These are phyloP conservation scores for Lochmaea crataegi DNA, from an alignment of 2,888 invertebrate genomes.

Conservation along the genomic window DNA sequence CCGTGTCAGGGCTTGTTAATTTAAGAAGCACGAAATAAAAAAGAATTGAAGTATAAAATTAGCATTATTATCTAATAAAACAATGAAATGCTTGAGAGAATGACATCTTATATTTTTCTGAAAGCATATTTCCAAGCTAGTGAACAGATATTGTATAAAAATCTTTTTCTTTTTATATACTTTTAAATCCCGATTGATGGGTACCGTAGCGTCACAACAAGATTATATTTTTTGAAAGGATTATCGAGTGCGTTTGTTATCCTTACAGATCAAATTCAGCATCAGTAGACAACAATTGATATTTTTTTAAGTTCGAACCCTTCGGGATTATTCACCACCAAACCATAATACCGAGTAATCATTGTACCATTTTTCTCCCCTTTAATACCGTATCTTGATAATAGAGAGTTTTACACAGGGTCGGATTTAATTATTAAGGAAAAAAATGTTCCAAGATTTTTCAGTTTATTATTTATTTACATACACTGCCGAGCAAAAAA, in stretches of 20 bases:
- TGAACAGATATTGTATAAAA: not conserved
- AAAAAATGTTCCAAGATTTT: no score
- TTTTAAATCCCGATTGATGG: conserved; percentile 28
- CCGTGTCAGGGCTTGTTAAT: no score
- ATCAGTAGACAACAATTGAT: conserved; percentile 37
- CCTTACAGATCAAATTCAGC: conserved; percentile 54
- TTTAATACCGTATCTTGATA: conserved; percentile 13
- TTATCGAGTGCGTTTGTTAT: conserved; percentile 53
- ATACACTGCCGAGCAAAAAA: no score
- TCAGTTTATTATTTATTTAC: no score
- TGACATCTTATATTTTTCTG: not conserved
- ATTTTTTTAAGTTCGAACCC: conserved; percentile 28
- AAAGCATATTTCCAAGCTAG: not conserved
- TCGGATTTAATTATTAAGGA: not conserved
- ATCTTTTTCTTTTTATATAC: conserved; percentile 3
- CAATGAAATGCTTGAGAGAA: not conserved
- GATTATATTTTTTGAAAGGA: conserved; percentile 44
- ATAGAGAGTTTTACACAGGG: not conserved
- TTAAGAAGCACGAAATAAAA: no score
- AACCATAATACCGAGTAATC: conserved; percentile 32
- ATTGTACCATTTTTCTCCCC: conserved; percentile 33
- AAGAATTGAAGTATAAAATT: not conserved
- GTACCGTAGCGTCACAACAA: conserved; percentile 32
- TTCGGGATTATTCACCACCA: conserved; percentile 28
- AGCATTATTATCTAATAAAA: not conserved